Base-by-base conservation (phyloP, 2,888 invertebrate species). In the Eubasilissa splendida region DNA sequence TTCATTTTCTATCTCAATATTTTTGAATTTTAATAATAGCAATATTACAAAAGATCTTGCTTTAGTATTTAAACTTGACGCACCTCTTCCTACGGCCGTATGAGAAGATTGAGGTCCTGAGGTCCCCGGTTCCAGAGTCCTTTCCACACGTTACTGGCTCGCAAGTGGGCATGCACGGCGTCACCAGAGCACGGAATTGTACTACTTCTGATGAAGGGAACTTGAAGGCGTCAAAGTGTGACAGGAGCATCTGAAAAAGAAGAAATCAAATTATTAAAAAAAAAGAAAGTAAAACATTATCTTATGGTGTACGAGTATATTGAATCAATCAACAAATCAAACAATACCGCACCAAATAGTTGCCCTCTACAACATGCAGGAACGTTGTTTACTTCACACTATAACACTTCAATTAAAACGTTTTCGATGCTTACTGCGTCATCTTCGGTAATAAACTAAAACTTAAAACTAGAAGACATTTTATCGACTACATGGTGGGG, bases 201-300 rank as follows among this genome's bases (percentile, higher is more conserved):
- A 98, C 97, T 68, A 97, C 95, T 87, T 97, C 97, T 12, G 97
- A 97, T 74, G 97, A 97, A 65, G 97, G 97, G 91, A 98, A 98
- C 88, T 98, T 97, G 93, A 98, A 98, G 58, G 97, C 97, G 88
- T 97, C 97, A 90, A 98, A 97, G 89, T 96, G 95, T 76, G 97
- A 97, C 82, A 97, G 90, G 83, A 97, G 90, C 85, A 96, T 93
- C 94, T 96, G 92, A 70, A 89, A 88, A 87, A 87, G 85, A 85
- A 82, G 76, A 2, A 76, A 60, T n/a, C 3, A 75, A 7, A 42
- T 58, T 22, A 5, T 56, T 73, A 8, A 12, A 42, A 42, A 42
- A 42, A 42, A 42, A 42, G 0, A 42, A 42, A 2, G 0, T 42
- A 42, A 42, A 42, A 42, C 42, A 42, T 3, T 42, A 42, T n/a